These are phyloP conservation scores for zebrafish (Danio rerio) DNA, from an alignment of 2,113 vertebrate species.

Conservation along the genomic window DNA sequence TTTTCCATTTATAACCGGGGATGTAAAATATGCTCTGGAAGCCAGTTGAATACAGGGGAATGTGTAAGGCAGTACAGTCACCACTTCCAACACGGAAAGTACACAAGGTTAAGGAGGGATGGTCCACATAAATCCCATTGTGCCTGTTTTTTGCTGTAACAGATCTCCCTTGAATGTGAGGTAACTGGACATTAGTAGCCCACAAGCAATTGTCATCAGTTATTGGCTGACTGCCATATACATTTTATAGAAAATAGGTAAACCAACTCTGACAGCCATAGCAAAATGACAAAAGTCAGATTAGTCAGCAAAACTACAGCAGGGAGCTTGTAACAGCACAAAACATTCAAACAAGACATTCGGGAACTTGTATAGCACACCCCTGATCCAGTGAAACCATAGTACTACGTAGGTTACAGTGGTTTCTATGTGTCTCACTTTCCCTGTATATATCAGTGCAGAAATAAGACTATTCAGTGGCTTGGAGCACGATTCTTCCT, in stretches of 20 bases:
- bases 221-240: background rate
- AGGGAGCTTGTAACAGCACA: slow-evolving; percentile 30
- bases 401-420: slow-evolving; percentile 30
- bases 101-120: slow-evolving; percentile 22
- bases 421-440: slow-evolving; percentile 44
- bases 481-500: slow-evolving; percentile 51
- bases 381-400: slow-evolving; percentile 19
- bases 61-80: slow-evolving; percentile 29
- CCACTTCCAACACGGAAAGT: slow-evolving; percentile 43
- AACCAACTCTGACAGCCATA: slow-evolving; percentile 4
- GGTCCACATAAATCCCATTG: background rate
- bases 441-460: slow-evolving; percentile 61
- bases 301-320: background rate
- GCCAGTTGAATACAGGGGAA: slow-evolving; percentile 18
- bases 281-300: background rate
- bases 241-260: slow-evolving; percentile 1
- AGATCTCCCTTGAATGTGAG: slow-evolving; percentile 33
- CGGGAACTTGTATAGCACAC: slow-evolving; percentile 28
- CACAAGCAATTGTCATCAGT: slow-evolving; percentile 4
- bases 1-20: slow-evolving; percentile 32
- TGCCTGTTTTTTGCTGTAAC: slow-evolving; percentile 21
- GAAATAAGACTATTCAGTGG: slow-evolving; percentile 54
- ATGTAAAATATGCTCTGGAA: slow-evolving; percentile 39
- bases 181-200: slow-evolving; percentile 18
- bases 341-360: slow-evolving; percentile 14